Base-by-base conservation (phyloP, 1,140 invertebrate species). In the Sycophila sp. region DNA sequence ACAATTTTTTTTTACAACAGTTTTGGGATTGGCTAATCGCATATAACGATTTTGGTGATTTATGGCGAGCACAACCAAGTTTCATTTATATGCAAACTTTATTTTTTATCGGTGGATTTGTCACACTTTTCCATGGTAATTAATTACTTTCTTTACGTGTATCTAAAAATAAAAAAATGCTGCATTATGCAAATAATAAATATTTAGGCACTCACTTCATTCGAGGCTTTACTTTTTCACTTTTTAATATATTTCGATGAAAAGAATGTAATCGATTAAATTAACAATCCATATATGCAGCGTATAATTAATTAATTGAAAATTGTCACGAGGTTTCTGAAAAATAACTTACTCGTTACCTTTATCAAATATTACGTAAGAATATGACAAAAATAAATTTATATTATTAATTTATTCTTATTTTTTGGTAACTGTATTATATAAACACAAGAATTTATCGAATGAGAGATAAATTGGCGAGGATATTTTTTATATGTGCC, bases 1-100 rank as follows among this genome's bases (percentile, higher is more conserved):
- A 32, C 55, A 6, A 13, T 40, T 55, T 60, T 53, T 42, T 32
- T 32, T 17, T 55, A 30, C 10, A n/a, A 67, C 76, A 90, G 88
- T 86, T 87, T 80, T 83, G 77, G 74, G 84, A 90, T 73, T 90
- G 88, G 89, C 79, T 90, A 49, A 78, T 89, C n/a, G 71, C 79
- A 45, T 76, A 84, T 8, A 85, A 87, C 24, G 85, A 88, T 71
- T 71, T 88, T 10, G 73, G 77, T 24, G 76, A 83, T 17, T 73
- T 88, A 36, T 90, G 89, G 89, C 82, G 81, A 71, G 85, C 88
- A 32, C 88, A 91, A 76, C 89, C 89, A 1, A 90, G 89, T 1
- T 91, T 90, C 73, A 36, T 91, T 0, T 83, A 90, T 15, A 87
- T 88, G 1, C 89, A 91, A 75, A 68, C 79, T 11, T 79, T 85